phyloP scores from a whole-genome alignment of 2,888 invertebrate species.

The Mechanitis messenoides region DNA sequence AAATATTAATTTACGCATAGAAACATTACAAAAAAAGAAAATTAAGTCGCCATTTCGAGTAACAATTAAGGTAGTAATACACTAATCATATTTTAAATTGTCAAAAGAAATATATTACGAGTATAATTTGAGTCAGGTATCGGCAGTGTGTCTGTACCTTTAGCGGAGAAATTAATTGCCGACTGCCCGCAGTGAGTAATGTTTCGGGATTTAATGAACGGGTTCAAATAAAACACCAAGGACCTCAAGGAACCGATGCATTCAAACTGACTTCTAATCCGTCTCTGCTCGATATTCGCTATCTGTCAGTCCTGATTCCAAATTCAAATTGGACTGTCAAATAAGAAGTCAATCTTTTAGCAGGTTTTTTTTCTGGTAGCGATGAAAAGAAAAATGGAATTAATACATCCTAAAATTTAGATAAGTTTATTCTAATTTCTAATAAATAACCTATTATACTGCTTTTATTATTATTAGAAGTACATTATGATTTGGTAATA shows the following conservation, averaged over 20 bases:
- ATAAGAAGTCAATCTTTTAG: conserved; percentile 36
- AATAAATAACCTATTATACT: no score
- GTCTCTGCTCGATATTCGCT: conserved; percentile 25
- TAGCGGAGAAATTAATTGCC: conserved; percentile 27
- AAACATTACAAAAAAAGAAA: no score
- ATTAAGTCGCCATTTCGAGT: no score
- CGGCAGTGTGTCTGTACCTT: neutral
- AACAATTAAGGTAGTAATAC: no score
- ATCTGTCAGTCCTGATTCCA: conserved; percentile 48
- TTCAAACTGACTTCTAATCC: conserved; percentile 8
- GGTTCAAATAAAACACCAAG: conserved; percentile 14
- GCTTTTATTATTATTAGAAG: no score
- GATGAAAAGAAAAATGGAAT: no score
- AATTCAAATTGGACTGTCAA: conserved; percentile 59
- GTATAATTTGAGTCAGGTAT: neutral
- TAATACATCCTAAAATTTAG: no score
- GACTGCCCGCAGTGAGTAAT: conserved; percentile 23
- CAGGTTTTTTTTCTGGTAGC: conserved; percentile 16
- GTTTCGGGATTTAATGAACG: conserved; percentile 19
- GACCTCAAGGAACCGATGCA: conserved; percentile 17
- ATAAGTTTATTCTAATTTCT: no score
- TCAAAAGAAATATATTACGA: neutral
- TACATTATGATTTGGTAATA: no score
- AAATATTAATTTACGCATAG: no score
- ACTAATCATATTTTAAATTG: no score